A percentile compares a stretch with the other conserved stretches of the same genome.
phyloP scores from a whole-genome alignment of 2,113 vertebrate genomes.

The Dipodomys ordii region DNA sequence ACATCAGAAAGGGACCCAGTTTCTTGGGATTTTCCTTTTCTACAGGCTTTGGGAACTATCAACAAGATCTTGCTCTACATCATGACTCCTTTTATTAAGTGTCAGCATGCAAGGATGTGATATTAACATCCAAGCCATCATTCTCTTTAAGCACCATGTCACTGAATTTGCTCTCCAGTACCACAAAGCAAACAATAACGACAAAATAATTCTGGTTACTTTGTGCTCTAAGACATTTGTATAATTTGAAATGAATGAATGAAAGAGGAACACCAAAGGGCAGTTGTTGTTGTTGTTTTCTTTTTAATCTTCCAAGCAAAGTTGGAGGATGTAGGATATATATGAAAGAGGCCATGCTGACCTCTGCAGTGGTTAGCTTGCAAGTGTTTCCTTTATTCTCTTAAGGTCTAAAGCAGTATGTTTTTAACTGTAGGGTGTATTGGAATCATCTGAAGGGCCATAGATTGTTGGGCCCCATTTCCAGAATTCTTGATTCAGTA shows the following conservation, averaged over 20 bases:
- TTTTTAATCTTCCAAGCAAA: neutral
- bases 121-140: no score
- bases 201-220: neutral
- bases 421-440: neutral
- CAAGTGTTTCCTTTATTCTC: neutral
- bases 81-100: no score
- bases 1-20: no score
- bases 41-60: no score
- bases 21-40: no score
- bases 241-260: neutral
- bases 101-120: no score
- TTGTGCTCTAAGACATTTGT: neutral
- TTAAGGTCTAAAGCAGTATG: neutral
- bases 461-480: neutral
- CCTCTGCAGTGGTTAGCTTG: neutral
- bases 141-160: no score
- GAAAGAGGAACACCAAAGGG: neutral
- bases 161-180: neutral
- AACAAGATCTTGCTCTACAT: no score
- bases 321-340: neutral
- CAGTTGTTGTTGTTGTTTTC: neutral
- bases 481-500: neutral
- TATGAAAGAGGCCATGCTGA: neutral
- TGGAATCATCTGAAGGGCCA: neutral
- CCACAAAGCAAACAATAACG: neutral